phyloP scores from a whole-genome alignment of 2,113 vertebrate genomes.

The Pelecanus crispus region DNA sequence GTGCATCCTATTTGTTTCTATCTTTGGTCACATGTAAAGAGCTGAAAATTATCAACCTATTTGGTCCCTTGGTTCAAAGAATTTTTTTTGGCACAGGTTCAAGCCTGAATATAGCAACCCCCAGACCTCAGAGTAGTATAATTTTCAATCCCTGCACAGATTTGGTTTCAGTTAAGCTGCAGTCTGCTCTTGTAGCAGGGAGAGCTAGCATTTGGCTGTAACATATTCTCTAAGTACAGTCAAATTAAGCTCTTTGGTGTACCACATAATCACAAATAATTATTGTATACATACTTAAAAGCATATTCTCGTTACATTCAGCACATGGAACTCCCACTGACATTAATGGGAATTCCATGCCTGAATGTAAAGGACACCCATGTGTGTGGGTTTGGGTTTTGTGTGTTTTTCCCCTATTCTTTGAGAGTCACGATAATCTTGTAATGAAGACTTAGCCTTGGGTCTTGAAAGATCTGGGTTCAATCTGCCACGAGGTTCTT shows the following conservation, averaged over 20 bases:
- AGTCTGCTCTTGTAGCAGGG: not conserved
- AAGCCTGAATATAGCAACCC: conserved; percentile 12
- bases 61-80: not conserved
- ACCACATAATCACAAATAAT: conserved; percentile 60
- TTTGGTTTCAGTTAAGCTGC: conserved; percentile 50
- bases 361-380: conserved; percentile 19
- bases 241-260: conserved; percentile 50
- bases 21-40: not conserved
- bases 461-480: not conserved
- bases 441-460: conserved; percentile 6
- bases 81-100: conserved; percentile 23
- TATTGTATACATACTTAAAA: conserved; percentile 43
- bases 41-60: conserved; percentile 22
- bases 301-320: not conserved
- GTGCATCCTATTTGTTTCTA: not conserved
- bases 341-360: conserved; percentile 34
- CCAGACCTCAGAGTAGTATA: conserved; percentile 23
- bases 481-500: not conserved
- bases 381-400: not conserved
- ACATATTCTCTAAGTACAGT: conserved; percentile 31
- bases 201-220: conserved; percentile 25
- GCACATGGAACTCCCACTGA: conserved; percentile 44
- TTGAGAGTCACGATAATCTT: not conserved
- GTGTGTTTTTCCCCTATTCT: not conserved
- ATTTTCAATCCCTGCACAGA: conserved; percentile 13